Evolutionary conservation across 92 coral and sea anemone species (phyloP).

Genomic region (Palythoa grandiflora): DNA sequence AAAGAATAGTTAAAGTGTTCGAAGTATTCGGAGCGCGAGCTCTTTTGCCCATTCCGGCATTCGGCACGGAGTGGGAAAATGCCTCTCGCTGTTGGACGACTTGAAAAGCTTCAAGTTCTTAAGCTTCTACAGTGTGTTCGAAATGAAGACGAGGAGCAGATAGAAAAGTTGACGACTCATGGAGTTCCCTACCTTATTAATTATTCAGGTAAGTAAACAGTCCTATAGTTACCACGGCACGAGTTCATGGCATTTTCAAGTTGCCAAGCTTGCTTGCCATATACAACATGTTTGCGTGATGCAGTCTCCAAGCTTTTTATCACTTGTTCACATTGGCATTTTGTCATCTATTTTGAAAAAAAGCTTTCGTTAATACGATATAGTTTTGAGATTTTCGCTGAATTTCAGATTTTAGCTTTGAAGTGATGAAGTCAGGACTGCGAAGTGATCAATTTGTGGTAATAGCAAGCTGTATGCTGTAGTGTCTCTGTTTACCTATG

Average conservation of each 20-base stretch:
- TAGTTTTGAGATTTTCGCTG: too few species aligned
- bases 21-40: conserved; percentile 16
- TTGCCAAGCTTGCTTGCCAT: neutral
- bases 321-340: neutral
- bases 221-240: neutral
- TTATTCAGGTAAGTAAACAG: conserved; percentile 81
- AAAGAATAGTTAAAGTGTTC: neutral
- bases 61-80: conserved; percentile 42
- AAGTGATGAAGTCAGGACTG: too few species aligned
- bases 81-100: conserved; percentile 91
- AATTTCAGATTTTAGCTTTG: too few species aligned
- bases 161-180: conserved; percentile 90
- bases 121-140: conserved; percentile 98
- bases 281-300: neutral
- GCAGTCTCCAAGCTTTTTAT: neutral
- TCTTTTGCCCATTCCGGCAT: neutral
- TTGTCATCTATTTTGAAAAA: too few species aligned
- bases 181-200: conserved; percentile 95
- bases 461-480: too few species aligned
- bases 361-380: too few species aligned
- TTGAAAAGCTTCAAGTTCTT: conserved; percentile 94
- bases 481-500: too few species aligned
- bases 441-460: too few species aligned
- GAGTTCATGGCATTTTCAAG: neutral
- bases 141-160: conserved; percentile 92